Conservation (phyloP, 2,888 invertebrate genomes). For the Nomada ferruginata region DNA sequence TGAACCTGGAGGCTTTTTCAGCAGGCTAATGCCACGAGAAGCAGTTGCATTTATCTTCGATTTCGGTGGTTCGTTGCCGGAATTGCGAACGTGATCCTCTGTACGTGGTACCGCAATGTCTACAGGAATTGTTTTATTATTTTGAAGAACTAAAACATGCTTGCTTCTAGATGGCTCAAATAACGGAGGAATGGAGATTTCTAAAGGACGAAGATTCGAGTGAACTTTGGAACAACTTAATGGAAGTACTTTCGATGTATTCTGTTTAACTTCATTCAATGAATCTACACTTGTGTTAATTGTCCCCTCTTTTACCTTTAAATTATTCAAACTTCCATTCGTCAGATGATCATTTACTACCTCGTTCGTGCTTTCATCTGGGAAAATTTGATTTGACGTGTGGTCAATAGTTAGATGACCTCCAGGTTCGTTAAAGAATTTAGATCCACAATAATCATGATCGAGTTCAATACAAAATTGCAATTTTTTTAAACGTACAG, state of each 20-base stretch:
- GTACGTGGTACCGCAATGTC: slow-evolving; percentile 49
- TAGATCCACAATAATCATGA: slow-evolving; percentile 56
- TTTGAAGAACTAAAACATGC: slow-evolving; percentile 73
- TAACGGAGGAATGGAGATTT: slow-evolving; percentile 75
- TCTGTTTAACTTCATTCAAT: neutral
- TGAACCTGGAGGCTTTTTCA: slow-evolving; percentile 66
- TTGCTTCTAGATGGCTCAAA: slow-evolving; percentile 71
- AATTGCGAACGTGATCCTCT: slow-evolving; percentile 2
- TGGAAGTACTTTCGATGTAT: slow-evolving; percentile 20
- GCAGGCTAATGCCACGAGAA: slow-evolving; percentile 67
- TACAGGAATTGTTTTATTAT: slow-evolving; percentile 73
- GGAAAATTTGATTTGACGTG: neutral
- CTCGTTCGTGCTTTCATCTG: neutral
- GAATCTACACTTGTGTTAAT: neutral
- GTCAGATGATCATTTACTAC: neutral
- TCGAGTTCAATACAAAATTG: slow-evolving; percentile 46
- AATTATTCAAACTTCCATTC: slow-evolving; percentile 2
- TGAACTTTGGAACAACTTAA: slow-evolving; percentile 44
- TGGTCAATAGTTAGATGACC: slow-evolving; percentile 33
- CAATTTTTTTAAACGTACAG: neutral
- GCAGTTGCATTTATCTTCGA: slow-evolving; percentile 24
- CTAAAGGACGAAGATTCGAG: slow-evolving; percentile 72
- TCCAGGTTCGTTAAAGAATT: slow-evolving; percentile 20
- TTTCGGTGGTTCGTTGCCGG: neutral
- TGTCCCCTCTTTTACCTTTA: slow-evolving; percentile 10